Evolutionary conservation across 2,113 vertebrate genomes (phyloP).

Genomic region (Ramphastos sulfuratus): DNA sequence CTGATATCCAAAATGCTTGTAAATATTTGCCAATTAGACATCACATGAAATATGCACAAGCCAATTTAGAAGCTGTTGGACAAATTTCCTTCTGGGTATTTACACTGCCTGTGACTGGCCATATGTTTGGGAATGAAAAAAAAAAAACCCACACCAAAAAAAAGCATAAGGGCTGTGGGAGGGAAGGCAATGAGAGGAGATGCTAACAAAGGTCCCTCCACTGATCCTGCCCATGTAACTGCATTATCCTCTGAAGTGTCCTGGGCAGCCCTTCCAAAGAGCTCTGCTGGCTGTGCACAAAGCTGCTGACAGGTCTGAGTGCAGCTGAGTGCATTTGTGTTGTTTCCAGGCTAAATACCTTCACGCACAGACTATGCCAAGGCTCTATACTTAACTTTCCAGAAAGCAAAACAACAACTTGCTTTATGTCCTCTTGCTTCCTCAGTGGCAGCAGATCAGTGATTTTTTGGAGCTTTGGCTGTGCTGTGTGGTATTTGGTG

Average conservation of each 20-base stretch:
- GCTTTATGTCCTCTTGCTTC: not conserved
- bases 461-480: not conserved
- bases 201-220: not conserved
- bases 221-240: not conserved
- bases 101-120: not conserved
- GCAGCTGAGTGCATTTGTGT: not conserved
- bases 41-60: not conserved
- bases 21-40: constrained; percentile 46
- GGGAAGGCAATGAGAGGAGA: not conserved
- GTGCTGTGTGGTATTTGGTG: not conserved
- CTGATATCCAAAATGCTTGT: constrained; percentile 12
- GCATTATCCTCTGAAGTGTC: not conserved
- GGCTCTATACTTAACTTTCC: not conserved
- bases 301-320: not conserved
- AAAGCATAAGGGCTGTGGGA: not conserved
- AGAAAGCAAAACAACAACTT: not conserved
- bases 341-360: not conserved
- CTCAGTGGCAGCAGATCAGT: not conserved
- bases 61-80: not conserved
- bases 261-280: not conserved
- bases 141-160: not conserved
- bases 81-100: constrained; percentile 15
- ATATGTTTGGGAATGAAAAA: not conserved
- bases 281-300: not conserved
- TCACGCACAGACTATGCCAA: not conserved